A percentile compares a stretch with the other conserved stretches of the same genome.
These are phyloP conservation scores for Lochmaea capreae DNA, from an alignment of 2,888 invertebrate species.

Conservation along the genomic window DNA sequence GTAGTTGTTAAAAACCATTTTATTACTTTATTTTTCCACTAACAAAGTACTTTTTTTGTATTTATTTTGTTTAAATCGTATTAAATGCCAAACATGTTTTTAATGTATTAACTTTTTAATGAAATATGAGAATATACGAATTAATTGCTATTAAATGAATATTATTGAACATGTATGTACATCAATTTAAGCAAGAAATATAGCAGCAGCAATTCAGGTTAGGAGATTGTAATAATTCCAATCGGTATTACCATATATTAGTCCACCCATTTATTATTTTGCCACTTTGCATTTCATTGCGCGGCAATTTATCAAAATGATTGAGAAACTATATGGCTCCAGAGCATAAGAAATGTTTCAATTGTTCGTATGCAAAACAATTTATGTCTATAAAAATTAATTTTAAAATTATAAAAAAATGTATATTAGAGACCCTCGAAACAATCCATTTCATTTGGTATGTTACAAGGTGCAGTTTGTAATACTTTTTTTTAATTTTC, in stretches of 20 bases:
- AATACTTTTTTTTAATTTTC: too few relatives aligned
- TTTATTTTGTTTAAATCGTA: too few relatives aligned
- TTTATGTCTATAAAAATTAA: background rate
- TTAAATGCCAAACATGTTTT: too few relatives aligned
- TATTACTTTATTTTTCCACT: too few relatives aligned
- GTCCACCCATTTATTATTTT: conserved; percentile 16
- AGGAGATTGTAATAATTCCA: conserved; percentile 6
- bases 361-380: conserved; percentile 1
- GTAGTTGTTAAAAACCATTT: too few relatives aligned
- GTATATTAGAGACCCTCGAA: too few relatives aligned
- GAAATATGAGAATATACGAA: too few relatives aligned
- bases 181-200: background rate
- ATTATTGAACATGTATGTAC: background rate
- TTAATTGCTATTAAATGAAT: background rate
- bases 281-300: conserved; percentile 24
- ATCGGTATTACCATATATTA: conserved; percentile 6
- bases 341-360: background rate
- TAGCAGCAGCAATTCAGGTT: background rate
- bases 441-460: too few relatives aligned
- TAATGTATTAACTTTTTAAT: too few relatives aligned
- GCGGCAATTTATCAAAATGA: conserved; percentile 12
- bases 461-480: too few relatives aligned
- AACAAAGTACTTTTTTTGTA: too few relatives aligned
- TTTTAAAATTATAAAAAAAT: too few relatives aligned
- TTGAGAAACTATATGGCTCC: background rate